phyloP scores from a whole-genome alignment of 2,113 vertebrate species.

The Hystrix brachyura region DNA sequence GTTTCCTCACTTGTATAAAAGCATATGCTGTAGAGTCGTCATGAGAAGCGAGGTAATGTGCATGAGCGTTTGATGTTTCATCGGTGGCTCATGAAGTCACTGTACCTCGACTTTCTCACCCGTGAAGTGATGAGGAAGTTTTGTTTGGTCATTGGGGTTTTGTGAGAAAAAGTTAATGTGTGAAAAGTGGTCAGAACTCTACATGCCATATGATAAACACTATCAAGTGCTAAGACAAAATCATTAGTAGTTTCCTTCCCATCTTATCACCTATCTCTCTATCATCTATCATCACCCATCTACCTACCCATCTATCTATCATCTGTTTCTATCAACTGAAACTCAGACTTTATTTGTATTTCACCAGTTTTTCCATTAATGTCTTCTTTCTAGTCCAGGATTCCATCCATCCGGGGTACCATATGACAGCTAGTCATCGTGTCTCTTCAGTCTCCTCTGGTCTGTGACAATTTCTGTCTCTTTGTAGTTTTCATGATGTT shows the following conservation, averaged over 20 bases:
- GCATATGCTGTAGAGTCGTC: no score
- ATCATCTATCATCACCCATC: no score
- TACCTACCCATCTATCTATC: not conserved
- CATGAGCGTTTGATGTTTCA: not conserved
- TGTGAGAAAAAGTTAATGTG: not conserved
- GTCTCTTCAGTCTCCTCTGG: not conserved
- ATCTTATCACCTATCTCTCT: not conserved
- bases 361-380: not conserved
- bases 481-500: not conserved
- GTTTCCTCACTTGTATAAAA: not conserved
- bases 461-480: not conserved
- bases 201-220: not conserved
- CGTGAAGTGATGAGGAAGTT: not conserved
- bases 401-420: not conserved
- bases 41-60: not conserved
- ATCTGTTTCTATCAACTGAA: not conserved
- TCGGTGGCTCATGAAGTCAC: not conserved
- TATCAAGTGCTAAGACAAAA: not conserved
- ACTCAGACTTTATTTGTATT: not conserved
- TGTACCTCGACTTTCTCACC: not conserved
- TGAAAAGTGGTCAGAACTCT: not conserved
- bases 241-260: not conserved
- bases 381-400: not conserved
- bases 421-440: not conserved
- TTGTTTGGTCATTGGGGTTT: not conserved